phyloP scores from a whole-genome alignment of 2,888 invertebrate species.

The Cephus pygmeus region DNA sequence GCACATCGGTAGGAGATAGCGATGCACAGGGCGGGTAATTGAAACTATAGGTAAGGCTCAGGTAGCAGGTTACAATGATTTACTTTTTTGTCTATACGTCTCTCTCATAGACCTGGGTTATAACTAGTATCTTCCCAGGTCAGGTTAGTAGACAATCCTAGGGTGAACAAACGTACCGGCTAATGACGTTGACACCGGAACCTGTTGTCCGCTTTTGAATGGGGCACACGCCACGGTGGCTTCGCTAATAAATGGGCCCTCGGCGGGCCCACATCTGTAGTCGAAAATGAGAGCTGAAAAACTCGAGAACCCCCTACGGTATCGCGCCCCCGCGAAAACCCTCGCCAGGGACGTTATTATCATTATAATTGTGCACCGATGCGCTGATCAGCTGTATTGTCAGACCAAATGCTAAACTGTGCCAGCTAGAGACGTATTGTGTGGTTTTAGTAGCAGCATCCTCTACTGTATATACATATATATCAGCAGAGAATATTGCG shows the following conservation, averaged over 20 bases:
- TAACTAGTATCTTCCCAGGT: background rate
- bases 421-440: background rate
- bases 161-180: slow-evolving; percentile 23
- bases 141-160: background rate
- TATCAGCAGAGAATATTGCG: background rate
- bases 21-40: too few species aligned
- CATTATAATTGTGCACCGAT: slow-evolving; percentile 64
- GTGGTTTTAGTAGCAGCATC: background rate
- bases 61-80: too few species aligned
- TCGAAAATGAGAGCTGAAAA: slow-evolving; percentile 48
- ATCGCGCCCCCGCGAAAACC: slow-evolving; percentile 41
- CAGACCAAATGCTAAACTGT: slow-evolving; percentile 58
- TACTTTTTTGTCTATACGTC: too few species aligned
- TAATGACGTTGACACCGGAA: slow-evolving; percentile 58
- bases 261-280: slow-evolving; percentile 57
- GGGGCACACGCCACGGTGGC: slow-evolving; percentile 42
- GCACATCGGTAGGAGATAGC: too few species aligned
- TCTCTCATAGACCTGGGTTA: background rate
- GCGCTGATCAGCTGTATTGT: slow-evolving; percentile 63
- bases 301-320: slow-evolving; percentile 46
- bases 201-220: slow-evolving; percentile 59
- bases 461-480: background rate
- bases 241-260: slow-evolving; percentile 58
- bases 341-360: slow-evolving; percentile 49
- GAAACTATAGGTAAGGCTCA: too few species aligned